A percentile compares a stretch with the other conserved stretches of the same genome.
These are phyloP conservation scores for Drosophila pallidifrons DNA, from an alignment of 1,140 invertebrate species.

Conservation along the genomic window DNA sequence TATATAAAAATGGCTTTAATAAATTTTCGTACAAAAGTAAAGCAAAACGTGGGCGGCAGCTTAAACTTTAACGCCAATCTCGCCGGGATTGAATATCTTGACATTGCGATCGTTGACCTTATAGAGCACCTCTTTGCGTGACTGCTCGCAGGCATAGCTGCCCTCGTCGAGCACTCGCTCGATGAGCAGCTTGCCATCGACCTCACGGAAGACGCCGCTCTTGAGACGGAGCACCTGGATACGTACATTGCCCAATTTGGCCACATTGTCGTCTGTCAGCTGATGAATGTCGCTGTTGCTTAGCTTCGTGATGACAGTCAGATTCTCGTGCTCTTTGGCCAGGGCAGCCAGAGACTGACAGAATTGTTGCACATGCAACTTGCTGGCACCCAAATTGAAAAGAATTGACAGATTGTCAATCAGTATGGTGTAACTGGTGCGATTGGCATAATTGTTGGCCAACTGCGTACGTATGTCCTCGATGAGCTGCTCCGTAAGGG, in stretches of 20 bases:
- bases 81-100: slow-evolving; percentile 89
- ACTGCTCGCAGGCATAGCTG: slow-evolving; percentile 77
- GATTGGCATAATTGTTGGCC: slow-evolving; percentile 59
- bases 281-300: slow-evolving; percentile 86
- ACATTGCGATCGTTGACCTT: slow-evolving; percentile 90
- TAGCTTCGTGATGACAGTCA: slow-evolving; percentile 86
- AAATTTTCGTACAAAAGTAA: slow-evolving; percentile 55
- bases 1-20: slow-evolving; percentile 79
- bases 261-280: slow-evolving; percentile 87
- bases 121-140: slow-evolving; percentile 86
- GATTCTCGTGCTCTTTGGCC: slow-evolving; percentile 79
- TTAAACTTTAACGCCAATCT: slow-evolving; percentile 77
- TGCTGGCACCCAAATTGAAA: slow-evolving; percentile 87
- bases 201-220: slow-evolving; percentile 89
- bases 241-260: slow-evolving; percentile 87
- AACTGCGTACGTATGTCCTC: slow-evolving; percentile 67
- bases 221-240: slow-evolving; percentile 88
- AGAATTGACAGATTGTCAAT: slow-evolving; percentile 90
- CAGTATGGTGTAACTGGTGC: slow-evolving; percentile 86
- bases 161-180: slow-evolving; percentile 84
- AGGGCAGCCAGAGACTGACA: slow-evolving; percentile 77
- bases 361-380: slow-evolving; percentile 77
- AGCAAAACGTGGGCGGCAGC: neutral
- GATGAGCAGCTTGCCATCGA: slow-evolving; percentile 88
- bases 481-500: slow-evolving; percentile 66